Conservation (phyloP, 2,888 invertebrate genomes). For the Monopis laevigella region DNA sequence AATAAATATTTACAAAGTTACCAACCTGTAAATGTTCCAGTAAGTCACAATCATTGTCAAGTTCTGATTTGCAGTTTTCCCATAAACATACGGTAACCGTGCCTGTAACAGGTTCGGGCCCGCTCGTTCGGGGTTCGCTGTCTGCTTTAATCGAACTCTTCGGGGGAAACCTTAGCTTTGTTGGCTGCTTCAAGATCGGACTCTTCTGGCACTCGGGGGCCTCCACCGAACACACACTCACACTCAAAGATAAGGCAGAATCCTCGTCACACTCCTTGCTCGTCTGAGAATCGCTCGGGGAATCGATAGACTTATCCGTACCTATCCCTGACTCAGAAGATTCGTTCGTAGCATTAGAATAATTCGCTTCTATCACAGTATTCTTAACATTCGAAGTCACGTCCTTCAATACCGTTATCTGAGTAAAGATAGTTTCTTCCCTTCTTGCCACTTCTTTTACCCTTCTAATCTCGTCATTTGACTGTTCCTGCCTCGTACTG, state of each 20-base stretch:
- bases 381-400: conserved; percentile 54
- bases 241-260: conserved; percentile 50
- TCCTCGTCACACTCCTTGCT: conserved; percentile 62
- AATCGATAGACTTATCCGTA: conserved; percentile 58
- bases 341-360: conserved; percentile 47
- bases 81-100: conserved; percentile 76
- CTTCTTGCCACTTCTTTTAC: conserved; percentile 46
- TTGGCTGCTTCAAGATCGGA: conserved; percentile 82
- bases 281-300: conserved; percentile 54
- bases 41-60: conserved; percentile 82
- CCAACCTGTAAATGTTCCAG: conserved; percentile 87
- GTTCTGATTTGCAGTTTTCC: conserved; percentile 82
- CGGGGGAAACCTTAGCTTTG: conserved; percentile 83
- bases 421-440: conserved; percentile 55
- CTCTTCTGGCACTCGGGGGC: conserved; percentile 65
- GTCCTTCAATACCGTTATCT: conserved; percentile 57
- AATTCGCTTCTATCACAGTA: conserved; percentile 54
- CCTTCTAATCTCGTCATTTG: conserved; percentile 34
- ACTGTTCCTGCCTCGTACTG: conserved; percentile 24
- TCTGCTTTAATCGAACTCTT: conserved; percentile 45
- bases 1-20: conserved; percentile 16
- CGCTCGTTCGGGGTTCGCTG: conserved; percentile 40
- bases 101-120: conserved; percentile 50
- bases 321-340: conserved; percentile 57
- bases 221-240: conserved; percentile 50